These are phyloP conservation scores for Harpalus rubripes DNA, from an alignment of 2,888 invertebrate genomes.

Conservation along the genomic window DNA sequence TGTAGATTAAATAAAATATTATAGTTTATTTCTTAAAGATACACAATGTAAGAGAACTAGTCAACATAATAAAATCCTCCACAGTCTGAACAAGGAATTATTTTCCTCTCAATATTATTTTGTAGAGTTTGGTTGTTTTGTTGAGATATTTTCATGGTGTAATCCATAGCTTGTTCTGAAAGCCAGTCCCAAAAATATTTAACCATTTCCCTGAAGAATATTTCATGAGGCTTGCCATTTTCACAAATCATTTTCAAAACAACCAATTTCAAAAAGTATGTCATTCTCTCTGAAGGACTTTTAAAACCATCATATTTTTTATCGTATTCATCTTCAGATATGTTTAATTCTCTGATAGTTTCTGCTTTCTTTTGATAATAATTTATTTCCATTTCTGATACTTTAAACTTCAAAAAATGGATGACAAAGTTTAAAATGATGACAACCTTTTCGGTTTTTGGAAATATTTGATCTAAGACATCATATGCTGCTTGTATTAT, in stretches of 20 bases:
- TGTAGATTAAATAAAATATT: constrained; percentile 12
- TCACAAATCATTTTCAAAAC: constrained; percentile 55
- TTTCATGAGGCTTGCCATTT: constrained; percentile 51
- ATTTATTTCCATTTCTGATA: constrained; percentile 58
- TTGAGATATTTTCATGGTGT: constrained; percentile 1
- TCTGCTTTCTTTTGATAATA: constrained; percentile 63
- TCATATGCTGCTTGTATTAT: constrained; percentile 4
- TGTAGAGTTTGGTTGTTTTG: background rate
- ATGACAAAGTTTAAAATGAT: constrained; percentile 60
- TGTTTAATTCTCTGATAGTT: constrained; percentile 35
- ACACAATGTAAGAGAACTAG: constrained; percentile 5
- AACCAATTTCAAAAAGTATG: constrained; percentile 62
- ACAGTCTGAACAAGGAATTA: constrained; percentile 69
- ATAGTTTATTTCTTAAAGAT: constrained; percentile 20
- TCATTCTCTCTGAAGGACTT: constrained; percentile 25
- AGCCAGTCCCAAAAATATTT: constrained; percentile 70
- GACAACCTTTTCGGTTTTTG: constrained; percentile 46
- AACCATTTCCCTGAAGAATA: constrained; percentile 70
- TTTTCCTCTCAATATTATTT: background rate
- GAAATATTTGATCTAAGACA: constrained; percentile 45
- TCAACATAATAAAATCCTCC: constrained; percentile 68
- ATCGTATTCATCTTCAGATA: constrained; percentile 65
- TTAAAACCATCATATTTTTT: constrained; percentile 35
- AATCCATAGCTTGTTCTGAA: constrained; percentile 54
- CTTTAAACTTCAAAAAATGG: constrained; percentile 62